phyloP scores from a whole-genome alignment of 2,888 invertebrate genomes.

The Apamea sordens region DNA sequence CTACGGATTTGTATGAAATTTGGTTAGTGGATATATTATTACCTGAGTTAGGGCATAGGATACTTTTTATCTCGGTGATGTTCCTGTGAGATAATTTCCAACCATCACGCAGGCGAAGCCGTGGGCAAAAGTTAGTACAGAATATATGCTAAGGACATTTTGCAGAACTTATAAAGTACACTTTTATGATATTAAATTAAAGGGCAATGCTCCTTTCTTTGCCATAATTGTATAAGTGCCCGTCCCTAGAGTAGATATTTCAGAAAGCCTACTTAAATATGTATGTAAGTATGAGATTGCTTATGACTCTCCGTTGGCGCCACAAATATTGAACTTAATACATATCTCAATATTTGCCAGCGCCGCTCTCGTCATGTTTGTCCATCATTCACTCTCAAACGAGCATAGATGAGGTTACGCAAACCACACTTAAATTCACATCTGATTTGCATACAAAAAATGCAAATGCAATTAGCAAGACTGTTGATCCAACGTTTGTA shows the following conservation, averaged over 20 bases:
- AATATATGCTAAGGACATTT: not conserved
- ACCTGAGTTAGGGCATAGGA: not conserved
- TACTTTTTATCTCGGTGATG: not conserved
- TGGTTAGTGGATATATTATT: not conserved
- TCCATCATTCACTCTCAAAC: slow-evolving; percentile 49
- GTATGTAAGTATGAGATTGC: slow-evolving; percentile 17
- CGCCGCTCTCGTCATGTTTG: slow-evolving; percentile 48
- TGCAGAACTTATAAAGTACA: not conserved
- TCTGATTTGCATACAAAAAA: slow-evolving; percentile 57
- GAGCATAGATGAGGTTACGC: slow-evolving; percentile 51
- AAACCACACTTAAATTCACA: slow-evolving; percentile 37
- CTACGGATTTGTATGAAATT: not conserved
- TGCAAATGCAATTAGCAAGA: slow-evolving; percentile 39
- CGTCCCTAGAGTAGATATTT: slow-evolving; percentile 7
- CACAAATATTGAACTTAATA: slow-evolving; percentile 58
- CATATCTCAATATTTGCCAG: slow-evolving; percentile 58
- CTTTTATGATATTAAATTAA: not conserved
- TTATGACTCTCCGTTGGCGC: slow-evolving; percentile 45
- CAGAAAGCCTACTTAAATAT: slow-evolving; percentile 20
- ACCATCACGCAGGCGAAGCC: not conserved
- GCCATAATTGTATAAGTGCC: not conserved
- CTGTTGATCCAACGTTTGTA: slow-evolving; percentile 46
- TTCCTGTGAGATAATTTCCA: not conserved
- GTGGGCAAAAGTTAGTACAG: not conserved
- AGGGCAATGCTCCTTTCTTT: slow-evolving; percentile 1